Conservation (phyloP, 1,140 invertebrate species). For the Drosophila kepulauana region DNA sequence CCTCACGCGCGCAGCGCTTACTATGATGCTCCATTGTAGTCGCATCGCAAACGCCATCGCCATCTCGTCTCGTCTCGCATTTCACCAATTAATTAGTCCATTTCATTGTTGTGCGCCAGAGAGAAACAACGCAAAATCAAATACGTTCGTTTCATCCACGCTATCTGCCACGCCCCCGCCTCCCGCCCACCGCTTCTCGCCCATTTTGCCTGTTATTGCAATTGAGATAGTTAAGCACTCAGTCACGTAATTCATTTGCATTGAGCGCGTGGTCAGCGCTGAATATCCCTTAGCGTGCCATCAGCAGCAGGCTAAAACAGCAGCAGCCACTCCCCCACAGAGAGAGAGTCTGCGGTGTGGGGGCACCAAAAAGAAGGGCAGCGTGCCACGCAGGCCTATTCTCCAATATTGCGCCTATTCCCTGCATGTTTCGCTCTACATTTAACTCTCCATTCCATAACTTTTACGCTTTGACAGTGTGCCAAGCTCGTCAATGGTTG, state of each 20-base stretch:
- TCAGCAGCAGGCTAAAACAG: slow-evolving; percentile 18
- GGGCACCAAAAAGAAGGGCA: not conserved
- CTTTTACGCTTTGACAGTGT: too few species aligned
- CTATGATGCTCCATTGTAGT: slow-evolving; percentile 1
- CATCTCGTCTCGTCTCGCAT: slow-evolving; percentile 5
- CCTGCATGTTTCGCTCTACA: too few species aligned
- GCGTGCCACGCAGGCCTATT: not conserved
- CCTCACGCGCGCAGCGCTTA: not conserved
- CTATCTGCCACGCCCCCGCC: not conserved
- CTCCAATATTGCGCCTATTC: not conserved
- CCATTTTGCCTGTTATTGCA: slow-evolving; percentile 31
- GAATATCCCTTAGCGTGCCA: slow-evolving; percentile 38
- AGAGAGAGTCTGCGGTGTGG: not conserved
- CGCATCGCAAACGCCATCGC: not conserved
- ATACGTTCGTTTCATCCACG: slow-evolving; percentile 19
- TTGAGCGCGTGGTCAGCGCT: slow-evolving; percentile 50
- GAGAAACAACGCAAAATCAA: slow-evolving; percentile 32
- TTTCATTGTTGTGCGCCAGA: slow-evolving; percentile 40
- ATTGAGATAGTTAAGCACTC: slow-evolving; percentile 52
- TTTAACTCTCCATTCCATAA: too few species aligned
- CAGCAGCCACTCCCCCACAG: slow-evolving; percentile 9
- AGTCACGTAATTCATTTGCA: slow-evolving; percentile 60
- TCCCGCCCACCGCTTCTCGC: not conserved
- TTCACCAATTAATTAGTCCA: slow-evolving; percentile 57
- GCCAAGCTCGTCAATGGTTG: too few species aligned